Evolutionary conservation across 2,888 invertebrate species (phyloP).

Genomic region (Syrista parreyssii): DNA sequence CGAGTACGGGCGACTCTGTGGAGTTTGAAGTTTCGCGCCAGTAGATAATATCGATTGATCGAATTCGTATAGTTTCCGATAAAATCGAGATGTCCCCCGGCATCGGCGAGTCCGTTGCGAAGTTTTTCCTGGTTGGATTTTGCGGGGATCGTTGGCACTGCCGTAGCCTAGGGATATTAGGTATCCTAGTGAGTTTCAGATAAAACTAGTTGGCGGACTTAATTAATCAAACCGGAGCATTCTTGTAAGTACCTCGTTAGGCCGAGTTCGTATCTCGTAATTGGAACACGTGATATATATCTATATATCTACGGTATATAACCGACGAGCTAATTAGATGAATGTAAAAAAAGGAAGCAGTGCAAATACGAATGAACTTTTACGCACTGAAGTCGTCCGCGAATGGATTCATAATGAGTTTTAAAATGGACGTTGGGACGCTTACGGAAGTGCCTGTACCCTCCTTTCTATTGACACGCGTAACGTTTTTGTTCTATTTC

Average conservation of each 20-base stretch:
- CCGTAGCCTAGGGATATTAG: background rate
- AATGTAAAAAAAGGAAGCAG: background rate
- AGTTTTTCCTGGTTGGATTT: background rate
- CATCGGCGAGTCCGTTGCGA: background rate
- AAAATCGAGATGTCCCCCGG: background rate
- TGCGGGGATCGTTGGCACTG: background rate
- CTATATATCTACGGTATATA: background rate
- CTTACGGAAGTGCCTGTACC: background rate
- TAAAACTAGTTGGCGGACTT: constrained; percentile 35
- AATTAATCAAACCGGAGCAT: constrained; percentile 51
- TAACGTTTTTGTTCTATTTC: background rate
- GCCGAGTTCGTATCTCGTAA: constrained; percentile 48
- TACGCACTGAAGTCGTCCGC: background rate
- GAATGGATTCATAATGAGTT: background rate
- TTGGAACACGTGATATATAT: constrained; percentile 40
- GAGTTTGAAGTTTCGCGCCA: background rate
- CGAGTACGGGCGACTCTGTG: background rate
- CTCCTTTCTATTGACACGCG: background rate
- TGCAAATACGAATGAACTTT: background rate
- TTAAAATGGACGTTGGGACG: background rate
- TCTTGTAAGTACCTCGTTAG: constrained; percentile 50
- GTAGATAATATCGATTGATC: background rate
- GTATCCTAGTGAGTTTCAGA: background rate
- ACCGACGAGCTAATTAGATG: background rate
- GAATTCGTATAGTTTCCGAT: background rate